Evolutionary conservation across 2,113 vertebrate genomes (phyloP).

Genomic region (Zeus faber): DNA sequence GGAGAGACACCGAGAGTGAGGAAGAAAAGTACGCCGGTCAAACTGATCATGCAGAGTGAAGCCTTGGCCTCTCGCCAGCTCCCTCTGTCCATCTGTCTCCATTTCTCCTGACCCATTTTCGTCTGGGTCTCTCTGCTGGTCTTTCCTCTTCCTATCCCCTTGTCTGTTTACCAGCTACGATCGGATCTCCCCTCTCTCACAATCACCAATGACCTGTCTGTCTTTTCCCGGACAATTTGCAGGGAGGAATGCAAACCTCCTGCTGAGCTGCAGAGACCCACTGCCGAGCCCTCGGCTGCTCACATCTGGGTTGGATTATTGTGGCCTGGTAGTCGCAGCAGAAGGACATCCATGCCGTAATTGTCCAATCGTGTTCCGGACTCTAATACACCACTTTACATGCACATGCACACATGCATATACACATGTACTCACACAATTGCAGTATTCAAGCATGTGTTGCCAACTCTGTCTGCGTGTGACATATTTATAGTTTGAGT

Average conservation of each 20-base stretch:
- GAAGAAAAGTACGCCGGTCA: conserved; percentile 63
- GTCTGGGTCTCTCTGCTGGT: no score
- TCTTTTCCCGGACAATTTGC: conserved; percentile 47
- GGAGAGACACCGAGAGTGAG: neutral
- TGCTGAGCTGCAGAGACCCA: conserved; percentile 28
- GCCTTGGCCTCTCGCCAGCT: conserved; percentile 24
- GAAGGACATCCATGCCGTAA: conserved; percentile 16
- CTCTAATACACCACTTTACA: conserved; percentile 2
- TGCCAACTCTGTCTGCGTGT: no score
- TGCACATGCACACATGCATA: neutral
- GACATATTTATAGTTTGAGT: no score
- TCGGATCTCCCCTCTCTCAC: conserved; percentile 30
- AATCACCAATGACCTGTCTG: conserved; percentile 35
- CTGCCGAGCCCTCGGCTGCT: conserved; percentile 13
- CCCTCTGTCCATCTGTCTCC: conserved; percentile 33
- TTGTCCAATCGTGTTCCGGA: conserved; percentile 13
- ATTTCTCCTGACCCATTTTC: neutral
- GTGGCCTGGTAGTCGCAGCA: conserved; percentile 26
- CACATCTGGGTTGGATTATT: conserved; percentile 34
- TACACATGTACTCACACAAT: neutral
- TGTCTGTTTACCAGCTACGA: conserved; percentile 11
- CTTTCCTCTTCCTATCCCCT: conserved; percentile 1
- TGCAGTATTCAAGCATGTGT: no score
- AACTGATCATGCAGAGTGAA: conserved; percentile 32
- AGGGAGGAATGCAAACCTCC: conserved; percentile 44